Base-by-base conservation (phyloP, 2,888 invertebrate genomes). In the Scrobipalpa atriplicella region DNA sequence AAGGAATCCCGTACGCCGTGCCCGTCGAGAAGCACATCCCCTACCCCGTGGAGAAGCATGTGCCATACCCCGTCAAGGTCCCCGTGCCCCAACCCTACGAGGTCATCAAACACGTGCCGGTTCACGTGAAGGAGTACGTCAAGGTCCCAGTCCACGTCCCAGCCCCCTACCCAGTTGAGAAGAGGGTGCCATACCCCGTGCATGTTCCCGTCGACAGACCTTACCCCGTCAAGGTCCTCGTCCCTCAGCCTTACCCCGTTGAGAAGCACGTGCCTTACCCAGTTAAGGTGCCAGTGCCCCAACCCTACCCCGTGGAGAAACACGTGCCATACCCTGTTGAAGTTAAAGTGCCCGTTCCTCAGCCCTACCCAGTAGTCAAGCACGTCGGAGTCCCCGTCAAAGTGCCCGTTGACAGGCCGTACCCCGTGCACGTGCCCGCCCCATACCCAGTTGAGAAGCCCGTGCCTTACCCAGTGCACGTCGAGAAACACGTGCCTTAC, bases 211-310 rank as follows among this genome's bases (percentile, higher is more conserved):
- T 96, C 73, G 96, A 96, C 85, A 95, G 95, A 84, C 96, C 96
- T 68, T 95, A 95, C 85, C 96, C 96, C 79, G 96, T 96, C 76
- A 96, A 96, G 89, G 96, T 96, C 66, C 91, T 94, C 66, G 96
- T 96, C 66, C 96, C 96, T 68, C 96, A 96, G 78, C 96, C 96
- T 74, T 96, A 96, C 89, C 96, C 96, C 71, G 96, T 96, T 18
- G 96, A 96, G 86, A 96, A 96, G 85, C 94, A 95, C 82, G 86
- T 96, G 13, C 96, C 95, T 43, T 94, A 94, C 83, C 96, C 96
- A 75, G 95, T 97, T 16, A 95, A 96, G 91, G 95, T 96, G 62
- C 95, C 93, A 69, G 95, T 96, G 67, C 96, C 96, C 74, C 94
- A 94, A 75, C 96, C 96, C 75, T 96, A 96, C 91, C 96, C 96